Evolutionary conservation across 2,113 vertebrate genomes (phyloP).

Genomic region (Sebastes fasciatus): DNA sequence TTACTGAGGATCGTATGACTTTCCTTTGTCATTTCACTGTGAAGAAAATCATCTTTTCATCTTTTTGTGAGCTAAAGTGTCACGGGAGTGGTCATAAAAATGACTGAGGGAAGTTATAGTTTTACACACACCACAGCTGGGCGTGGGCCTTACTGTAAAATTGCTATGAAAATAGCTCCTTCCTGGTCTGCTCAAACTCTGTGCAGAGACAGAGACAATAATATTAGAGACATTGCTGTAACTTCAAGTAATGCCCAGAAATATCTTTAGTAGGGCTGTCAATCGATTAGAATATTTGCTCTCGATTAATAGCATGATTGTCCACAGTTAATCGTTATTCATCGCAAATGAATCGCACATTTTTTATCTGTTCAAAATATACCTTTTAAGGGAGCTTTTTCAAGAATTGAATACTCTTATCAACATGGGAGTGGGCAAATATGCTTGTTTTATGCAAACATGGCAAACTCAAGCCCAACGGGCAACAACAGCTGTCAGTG

Average conservation of each 20-base stretch:
- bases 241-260: background rate
- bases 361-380: too few relatives aligned
- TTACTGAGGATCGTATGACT: background rate
- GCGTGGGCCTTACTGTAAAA: background rate
- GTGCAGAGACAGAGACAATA: background rate
- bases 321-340: too few relatives aligned
- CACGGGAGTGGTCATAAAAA: constrained; percentile 13
- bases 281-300: too few relatives aligned
- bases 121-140: constrained; percentile 1
- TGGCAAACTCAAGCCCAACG: too few relatives aligned
- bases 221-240: background rate
- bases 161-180: constrained; percentile 25
- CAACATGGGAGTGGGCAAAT: too few relatives aligned
- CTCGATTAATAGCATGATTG: too few relatives aligned
- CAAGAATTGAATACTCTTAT: too few relatives aligned
- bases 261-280: background rate
- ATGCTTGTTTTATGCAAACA: too few relatives aligned
- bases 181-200: background rate
- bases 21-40: background rate
- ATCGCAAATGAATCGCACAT: too few relatives aligned
- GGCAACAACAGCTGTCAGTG: too few relatives aligned
- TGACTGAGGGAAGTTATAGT: constrained; percentile 3
- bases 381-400: too few relatives aligned
- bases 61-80: background rate
- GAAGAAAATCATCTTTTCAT: background rate